Base-by-base conservation (phyloP, 2,113 vertebrate genomes). In the Cebus imitator region DNA sequence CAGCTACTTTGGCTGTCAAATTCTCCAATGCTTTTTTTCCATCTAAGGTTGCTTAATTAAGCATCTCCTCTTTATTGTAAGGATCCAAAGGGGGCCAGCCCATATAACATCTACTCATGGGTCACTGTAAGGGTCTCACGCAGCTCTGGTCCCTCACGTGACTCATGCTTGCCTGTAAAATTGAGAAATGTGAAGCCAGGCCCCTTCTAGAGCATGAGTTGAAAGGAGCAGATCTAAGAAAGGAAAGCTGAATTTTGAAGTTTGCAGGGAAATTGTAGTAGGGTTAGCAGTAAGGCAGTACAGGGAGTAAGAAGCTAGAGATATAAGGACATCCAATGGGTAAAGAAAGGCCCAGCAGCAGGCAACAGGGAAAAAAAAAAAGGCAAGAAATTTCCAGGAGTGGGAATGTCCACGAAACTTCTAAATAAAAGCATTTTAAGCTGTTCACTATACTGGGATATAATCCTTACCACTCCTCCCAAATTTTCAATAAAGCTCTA, bases 351-450 rank as follows among this genome's bases (percentile, higher is more conserved):
- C 1, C 27, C 48, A 58, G 21, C 37, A 55, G 58, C n/a, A 94
- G 66, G 48, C 45, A n/a, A 64, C 25, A 81, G 20, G 14, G 35
- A 43, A 3, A 23, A 57, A 35, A 80, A 81, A 45, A 11, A 66
- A 88, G 48, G 30, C 50, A 93, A 90, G 21, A 48, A 79, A 82
- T 79, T 83, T 86, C 83, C 92, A 97, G 55, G 8, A 75, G 14
- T 25, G 55, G 14, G 23, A 86, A 80, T 32, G 50, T 40, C 23
- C n/a, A 93, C 91, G 7, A 35, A 90, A 83, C 48, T 32, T 73
- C 48, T 66, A 93, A 90, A 50, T 75, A 90, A 97, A 86, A 93
- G 11, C 91, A 76, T 78, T 57, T 70, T 96, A 95, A 96, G 43
- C 73, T 86, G 20, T 84, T 96, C 43, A 18, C 72, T 90, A 48